Percentiles rank a stretch among this genome's conserved stretches.
Conservation (phyloP, 2,113 vertebrate genomes). For the Etheostoma spectabile region DNA sequence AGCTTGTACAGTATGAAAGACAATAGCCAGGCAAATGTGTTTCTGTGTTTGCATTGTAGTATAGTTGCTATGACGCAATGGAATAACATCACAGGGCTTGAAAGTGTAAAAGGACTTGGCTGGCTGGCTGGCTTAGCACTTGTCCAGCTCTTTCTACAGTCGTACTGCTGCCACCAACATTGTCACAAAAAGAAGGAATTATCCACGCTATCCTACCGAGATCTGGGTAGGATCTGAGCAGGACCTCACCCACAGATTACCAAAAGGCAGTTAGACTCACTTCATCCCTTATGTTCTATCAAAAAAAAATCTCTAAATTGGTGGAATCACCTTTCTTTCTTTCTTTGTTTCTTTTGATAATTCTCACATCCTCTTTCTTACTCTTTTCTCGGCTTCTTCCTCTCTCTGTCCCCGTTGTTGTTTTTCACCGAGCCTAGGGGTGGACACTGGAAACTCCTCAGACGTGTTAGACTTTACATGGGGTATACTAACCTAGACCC, state of each 20-base stretch:
- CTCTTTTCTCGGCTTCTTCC: slow-evolving; percentile 7
- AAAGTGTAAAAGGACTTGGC: slow-evolving; percentile 59
- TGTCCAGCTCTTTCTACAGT: slow-evolving; percentile 32
- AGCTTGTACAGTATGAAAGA: slow-evolving; percentile 51
- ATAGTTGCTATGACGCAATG: slow-evolving; percentile 62
- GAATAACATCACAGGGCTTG: slow-evolving; percentile 55
- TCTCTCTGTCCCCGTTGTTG: slow-evolving; percentile 28
- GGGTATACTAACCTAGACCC: slow-evolving; percentile 52
- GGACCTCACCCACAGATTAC: slow-evolving; percentile 25
- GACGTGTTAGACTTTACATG: slow-evolving; percentile 71
- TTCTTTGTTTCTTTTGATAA: not conserved
- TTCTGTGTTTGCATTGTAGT: not conserved
- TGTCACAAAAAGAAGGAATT: slow-evolving; percentile 43
- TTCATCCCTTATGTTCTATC: slow-evolving; percentile 45
- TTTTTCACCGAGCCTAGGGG: slow-evolving; percentile 1
- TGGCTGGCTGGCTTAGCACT: slow-evolving; percentile 18
- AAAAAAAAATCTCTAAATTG: slow-evolving; percentile 42
- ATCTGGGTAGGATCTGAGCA: slow-evolving; percentile 42
- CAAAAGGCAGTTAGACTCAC: slow-evolving; percentile 9
- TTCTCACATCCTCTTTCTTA: slow-evolving; percentile 38
- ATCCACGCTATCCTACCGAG: slow-evolving; percentile 27
- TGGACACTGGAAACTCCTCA: slow-evolving; percentile 72
- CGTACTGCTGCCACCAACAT: slow-evolving; percentile 14
- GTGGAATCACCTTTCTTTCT: slow-evolving; percentile 29
- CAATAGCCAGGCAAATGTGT: slow-evolving; percentile 40